These are phyloP conservation scores for Steatornis caripensis DNA, from an alignment of 2,113 vertebrate genomes.

Conservation along the genomic window DNA sequence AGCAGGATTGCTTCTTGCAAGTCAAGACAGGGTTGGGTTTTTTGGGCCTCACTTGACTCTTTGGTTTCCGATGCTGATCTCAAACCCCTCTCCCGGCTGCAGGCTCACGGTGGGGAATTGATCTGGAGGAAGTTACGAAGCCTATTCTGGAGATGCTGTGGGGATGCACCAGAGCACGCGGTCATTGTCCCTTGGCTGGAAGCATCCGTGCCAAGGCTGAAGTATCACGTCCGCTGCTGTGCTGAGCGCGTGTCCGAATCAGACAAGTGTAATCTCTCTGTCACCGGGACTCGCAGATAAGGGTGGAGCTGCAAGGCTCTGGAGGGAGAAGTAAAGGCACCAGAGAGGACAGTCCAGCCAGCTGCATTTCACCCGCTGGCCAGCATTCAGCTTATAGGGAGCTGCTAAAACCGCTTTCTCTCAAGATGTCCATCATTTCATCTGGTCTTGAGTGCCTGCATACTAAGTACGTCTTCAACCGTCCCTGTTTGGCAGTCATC, in stretches of 20 bases:
- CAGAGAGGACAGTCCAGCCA: background rate
- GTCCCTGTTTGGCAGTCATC: fast-evolving
- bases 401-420: background rate
- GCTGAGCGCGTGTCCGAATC: background rate
- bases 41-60: background rate
- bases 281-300: background rate
- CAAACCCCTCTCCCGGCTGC: background rate
- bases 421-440: fast-evolving
- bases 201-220: background rate
- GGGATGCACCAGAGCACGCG: background rate
- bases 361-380: background rate
- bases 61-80: background rate
- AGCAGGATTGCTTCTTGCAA: background rate
- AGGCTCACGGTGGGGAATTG: background rate
- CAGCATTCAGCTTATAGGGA: background rate
- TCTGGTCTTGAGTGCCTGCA: background rate
- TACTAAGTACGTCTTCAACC: background rate
- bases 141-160: background rate
- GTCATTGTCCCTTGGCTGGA: background rate
- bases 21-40: fast-evolving
- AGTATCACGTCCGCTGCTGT: background rate
- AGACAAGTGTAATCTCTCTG: background rate
- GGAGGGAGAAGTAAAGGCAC: background rate
- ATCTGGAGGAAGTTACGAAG: background rate
- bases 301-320: background rate